These are phyloP conservation scores for Microcebus griseorufus DNA, from an alignment of 2,113 vertebrate species.

Conservation along the genomic window DNA sequence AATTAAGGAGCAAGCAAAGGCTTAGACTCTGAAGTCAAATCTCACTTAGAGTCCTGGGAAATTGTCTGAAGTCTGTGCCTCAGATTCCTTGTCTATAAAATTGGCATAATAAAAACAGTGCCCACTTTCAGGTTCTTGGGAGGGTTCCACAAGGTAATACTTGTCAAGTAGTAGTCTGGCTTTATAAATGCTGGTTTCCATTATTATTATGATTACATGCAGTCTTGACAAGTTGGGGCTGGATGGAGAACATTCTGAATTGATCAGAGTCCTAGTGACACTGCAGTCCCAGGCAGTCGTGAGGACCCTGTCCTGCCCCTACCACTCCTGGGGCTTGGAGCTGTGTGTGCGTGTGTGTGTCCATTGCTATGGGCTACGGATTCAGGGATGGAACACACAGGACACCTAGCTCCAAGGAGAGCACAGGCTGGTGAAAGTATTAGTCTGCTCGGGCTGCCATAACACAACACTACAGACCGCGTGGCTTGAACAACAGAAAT, in stretches of 20 bases:
- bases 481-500: background rate
- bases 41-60: background rate
- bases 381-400: background rate
- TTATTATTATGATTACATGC: background rate
- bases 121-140: background rate
- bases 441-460: background rate
- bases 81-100: background rate
- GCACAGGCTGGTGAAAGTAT: background rate
- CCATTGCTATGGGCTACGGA: background rate
- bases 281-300: background rate
- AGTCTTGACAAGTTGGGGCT: background rate
- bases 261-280: background rate
- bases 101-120: background rate
- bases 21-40: background rate
- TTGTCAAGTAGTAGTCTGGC: background rate
- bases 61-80: background rate
- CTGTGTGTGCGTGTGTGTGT: background rate
- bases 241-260: background rate
- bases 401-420: background rate
- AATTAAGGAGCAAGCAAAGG: background rate
- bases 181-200: background rate
- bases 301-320: background rate
- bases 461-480: background rate
- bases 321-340: background rate
- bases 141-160: background rate